These are phyloP conservation scores for Poliocrania exsul DNA, from an alignment of 2,797 vertebrate genomes.

Conservation along the genomic window DNA sequence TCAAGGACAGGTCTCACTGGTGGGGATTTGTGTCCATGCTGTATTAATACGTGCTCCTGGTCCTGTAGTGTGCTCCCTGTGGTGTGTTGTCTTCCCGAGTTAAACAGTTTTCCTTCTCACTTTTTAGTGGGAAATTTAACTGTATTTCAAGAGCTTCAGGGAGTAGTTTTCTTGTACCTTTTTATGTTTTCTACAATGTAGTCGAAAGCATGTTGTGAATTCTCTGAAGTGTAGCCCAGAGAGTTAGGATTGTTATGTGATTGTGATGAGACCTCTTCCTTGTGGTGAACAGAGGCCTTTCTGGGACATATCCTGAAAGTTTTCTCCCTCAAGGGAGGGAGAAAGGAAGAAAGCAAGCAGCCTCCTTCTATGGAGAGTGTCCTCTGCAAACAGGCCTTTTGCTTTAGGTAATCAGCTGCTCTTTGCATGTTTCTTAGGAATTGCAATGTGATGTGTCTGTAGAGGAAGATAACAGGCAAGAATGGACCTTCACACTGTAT, in stretches of 20 bases:
- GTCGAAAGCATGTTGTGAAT: neutral
- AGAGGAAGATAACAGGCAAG: conserved; percentile 97
- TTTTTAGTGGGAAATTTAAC: neutral
- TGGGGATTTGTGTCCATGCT: neutral
- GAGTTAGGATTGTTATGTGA: neutral
- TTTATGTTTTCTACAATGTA: neutral
- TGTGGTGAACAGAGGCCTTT: neutral
- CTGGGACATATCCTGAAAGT: neutral
- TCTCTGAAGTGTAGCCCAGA: neutral
- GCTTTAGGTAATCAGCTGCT: conserved; percentile 61
- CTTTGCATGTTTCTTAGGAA: conserved; percentile 84
- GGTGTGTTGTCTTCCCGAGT: neutral
- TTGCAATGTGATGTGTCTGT: conserved; percentile 97
- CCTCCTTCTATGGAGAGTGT: neutral
- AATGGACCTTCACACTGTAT: conserved; percentile 99
- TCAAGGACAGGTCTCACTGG: neutral
- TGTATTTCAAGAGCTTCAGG: neutral
- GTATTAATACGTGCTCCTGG: neutral
- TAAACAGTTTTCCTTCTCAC: neutral
- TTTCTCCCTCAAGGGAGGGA: neutral
- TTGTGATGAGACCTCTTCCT: neutral
- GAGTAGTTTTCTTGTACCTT: neutral
- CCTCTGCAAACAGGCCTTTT: conserved; percentile 32
- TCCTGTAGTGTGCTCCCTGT: neutral
- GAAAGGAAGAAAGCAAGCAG: neutral